Percentiles rank a stretch among this genome's conserved stretches.
Evolutionary conservation across 2,797 vertebrate species (phyloP).

Genomic region (Anas capensis): DNA sequence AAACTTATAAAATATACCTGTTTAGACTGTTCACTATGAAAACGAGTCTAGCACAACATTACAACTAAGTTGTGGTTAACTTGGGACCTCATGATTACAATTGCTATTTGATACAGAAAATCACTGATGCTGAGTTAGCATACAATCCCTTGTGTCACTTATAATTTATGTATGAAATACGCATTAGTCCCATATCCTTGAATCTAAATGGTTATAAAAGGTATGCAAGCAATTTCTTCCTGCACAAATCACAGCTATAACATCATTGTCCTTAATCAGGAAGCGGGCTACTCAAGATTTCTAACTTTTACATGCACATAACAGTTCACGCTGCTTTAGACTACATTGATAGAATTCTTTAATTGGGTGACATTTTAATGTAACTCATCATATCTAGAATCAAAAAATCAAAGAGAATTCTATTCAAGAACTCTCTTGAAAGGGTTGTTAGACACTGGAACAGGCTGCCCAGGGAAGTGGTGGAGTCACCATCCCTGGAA

Average conservation of each 20-base stretch:
- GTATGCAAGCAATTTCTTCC: neutral
- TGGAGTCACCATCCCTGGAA: too few relatives aligned
- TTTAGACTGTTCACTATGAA: neutral
- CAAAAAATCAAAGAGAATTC: neutral
- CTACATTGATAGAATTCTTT: neutral
- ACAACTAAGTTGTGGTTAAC: neutral
- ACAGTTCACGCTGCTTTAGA: neutral
- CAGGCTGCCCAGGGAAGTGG: too few relatives aligned
- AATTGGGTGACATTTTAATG: neutral
- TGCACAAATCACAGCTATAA: neutral
- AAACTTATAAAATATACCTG: neutral
- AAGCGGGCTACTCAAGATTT: neutral
- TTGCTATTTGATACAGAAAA: conserved; percentile 13
- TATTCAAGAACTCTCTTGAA: neutral
- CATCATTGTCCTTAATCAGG: neutral
- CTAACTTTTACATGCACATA: neutral
- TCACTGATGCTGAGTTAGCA: neutral
- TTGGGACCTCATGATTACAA: conserved; percentile 7
- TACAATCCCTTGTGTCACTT: neutral
- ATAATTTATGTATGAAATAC: neutral
- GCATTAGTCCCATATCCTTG: neutral
- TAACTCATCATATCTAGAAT: neutral
- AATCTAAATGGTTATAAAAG: neutral
- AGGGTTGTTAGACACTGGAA: too few relatives aligned
- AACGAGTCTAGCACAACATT: neutral